phyloP scores from a whole-genome alignment of 2,797 vertebrate species.

The Mico argentatus region DNA sequence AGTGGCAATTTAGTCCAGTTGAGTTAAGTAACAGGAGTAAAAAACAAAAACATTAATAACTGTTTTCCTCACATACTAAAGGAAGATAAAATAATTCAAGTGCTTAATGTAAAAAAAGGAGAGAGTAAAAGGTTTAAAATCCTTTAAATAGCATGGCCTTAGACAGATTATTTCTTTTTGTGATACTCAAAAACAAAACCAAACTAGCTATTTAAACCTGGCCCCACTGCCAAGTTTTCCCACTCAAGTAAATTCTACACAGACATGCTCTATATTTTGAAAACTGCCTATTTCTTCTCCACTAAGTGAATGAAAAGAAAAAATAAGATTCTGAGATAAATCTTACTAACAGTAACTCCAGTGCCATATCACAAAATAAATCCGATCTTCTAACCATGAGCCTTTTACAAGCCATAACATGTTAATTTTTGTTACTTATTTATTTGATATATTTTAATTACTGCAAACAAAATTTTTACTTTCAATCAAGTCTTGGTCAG shows the following conservation, averaged over 20 bases:
- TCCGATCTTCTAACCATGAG: neutral
- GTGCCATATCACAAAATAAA: neutral
- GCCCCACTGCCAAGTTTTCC: neutral
- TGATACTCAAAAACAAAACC: conserved; percentile 25
- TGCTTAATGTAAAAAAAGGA: neutral
- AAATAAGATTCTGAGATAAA: neutral
- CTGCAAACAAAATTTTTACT: neutral
- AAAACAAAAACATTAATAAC: neutral
- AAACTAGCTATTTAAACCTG: neutral
- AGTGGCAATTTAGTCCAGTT: neutral
- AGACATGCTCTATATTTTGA: neutral
- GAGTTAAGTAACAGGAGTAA: neutral
- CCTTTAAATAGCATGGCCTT: neutral
- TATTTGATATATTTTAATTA: conserved; percentile 22
- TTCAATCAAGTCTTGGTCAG: conserved; percentile 31
- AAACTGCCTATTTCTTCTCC: neutral
- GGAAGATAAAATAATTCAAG: neutral
- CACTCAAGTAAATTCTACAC: neutral
- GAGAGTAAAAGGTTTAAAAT: neutral
- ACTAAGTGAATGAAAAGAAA: neutral
- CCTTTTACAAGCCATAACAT: neutral
- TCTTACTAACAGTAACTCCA: conserved; percentile 3
- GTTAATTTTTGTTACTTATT: neutral
- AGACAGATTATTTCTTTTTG: neutral
- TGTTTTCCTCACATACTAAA: neutral